Base-by-base conservation (phyloP, 35 echinoderm and acorn worm species). In the Ptychodera flava region DNA sequence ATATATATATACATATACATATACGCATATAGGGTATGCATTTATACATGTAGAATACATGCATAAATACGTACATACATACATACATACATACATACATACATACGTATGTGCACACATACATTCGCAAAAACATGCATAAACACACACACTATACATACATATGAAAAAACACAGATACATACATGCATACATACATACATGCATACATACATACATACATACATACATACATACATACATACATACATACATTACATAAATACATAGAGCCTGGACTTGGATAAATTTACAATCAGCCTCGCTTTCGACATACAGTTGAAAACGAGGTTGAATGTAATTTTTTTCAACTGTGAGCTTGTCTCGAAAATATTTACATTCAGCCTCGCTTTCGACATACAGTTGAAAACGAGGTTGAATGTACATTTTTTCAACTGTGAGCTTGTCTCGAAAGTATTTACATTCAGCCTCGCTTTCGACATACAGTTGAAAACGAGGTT, bases 201-300 rank as follows among this genome's bases (percentile, higher is more conserved):
- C 45, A 64, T 22, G 22, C 45, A 64, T 22, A 64, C 45, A 64
- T 64, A 64, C 45, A 64, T 64, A 64, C 45, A 64, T 64, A 64
- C 45, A 64, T 64, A 64, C 45, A 64, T 64, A 64, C 45, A 64
- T 64, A 64, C 45, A 64, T 64, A 64, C 45, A 64, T 64, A 64
- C 45, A 6, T 6, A 64, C 22, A 64, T 22, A 64, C 45, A 6
- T 6, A 64, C 22, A 64, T 22, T 12, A 64, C 22, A 64, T 22
- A 64, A 12, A 64, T 22, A 64, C 6, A 64, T 12, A 64, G 45
- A 64, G 6, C 6, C 22, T 64, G 45, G 22, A 12, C 6, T 64
- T 64, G 6, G 22, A 64, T 64, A 64, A 64, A 64, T 64, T 64
- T n/a, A n/a, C n/a, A n/a, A n/a, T n/a, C n/a, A n/a, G n/a, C n/a